These are phyloP conservation scores for Daboia siamensis DNA, from an alignment of 2,113 vertebrate species.

Conservation along the genomic window DNA sequence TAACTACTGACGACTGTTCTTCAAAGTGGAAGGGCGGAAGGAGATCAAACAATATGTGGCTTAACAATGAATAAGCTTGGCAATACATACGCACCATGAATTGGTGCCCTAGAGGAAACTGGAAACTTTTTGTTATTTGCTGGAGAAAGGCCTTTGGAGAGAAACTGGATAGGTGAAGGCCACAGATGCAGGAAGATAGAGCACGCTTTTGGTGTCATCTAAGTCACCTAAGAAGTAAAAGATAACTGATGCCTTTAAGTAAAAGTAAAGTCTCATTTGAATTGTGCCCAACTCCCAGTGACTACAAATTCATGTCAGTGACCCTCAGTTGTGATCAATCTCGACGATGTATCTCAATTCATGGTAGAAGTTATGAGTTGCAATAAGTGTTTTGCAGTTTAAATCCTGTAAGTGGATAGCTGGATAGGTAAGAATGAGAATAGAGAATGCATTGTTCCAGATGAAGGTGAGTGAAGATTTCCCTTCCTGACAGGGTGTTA, in stretches of 20 bases:
- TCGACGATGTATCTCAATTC: background rate
- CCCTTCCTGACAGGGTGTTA: background rate
- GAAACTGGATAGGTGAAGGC: background rate
- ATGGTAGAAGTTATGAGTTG: background rate
- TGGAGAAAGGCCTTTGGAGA: constrained; percentile 6
- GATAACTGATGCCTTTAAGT: background rate
- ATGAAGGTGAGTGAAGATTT: background rate
- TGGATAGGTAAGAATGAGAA: background rate
- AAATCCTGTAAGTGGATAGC: background rate
- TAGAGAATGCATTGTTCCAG: background rate
- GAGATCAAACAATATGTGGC: constrained; percentile 11
- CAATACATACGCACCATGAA: background rate
- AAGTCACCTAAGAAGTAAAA: background rate
- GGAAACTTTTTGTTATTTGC: background rate
- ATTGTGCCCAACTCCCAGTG: background rate
- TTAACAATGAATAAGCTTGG: constrained; percentile 25
- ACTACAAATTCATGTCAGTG: background rate
- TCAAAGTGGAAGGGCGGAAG: constrained; percentile 37
- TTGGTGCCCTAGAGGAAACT: background rate
- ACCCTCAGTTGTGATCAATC: background rate
- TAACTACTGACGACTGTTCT: constrained; percentile 11
- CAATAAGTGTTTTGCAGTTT: background rate
- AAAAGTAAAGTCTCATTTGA: background rate
- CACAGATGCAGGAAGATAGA: background rate
- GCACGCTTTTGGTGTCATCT: background rate